These are phyloP conservation scores for Paguma larvata DNA, from an alignment of 2,797 vertebrate species.

Conservation along the genomic window DNA sequence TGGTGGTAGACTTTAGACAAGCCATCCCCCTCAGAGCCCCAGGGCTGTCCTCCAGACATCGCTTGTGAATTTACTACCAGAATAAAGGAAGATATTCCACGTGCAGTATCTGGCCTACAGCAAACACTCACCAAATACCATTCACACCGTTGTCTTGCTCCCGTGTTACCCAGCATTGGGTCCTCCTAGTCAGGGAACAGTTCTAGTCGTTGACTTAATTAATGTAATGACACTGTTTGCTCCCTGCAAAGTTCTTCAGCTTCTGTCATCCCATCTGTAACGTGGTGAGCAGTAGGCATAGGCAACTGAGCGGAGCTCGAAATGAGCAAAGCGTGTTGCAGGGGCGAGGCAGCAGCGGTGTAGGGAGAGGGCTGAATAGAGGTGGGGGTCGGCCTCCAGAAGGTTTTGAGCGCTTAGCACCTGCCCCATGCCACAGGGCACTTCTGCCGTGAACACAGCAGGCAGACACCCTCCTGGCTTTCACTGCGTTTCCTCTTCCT, in stretches of 20 bases:
- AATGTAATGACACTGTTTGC: slow-evolving; percentile 58
- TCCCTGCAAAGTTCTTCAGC: slow-evolving; percentile 61
- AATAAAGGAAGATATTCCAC: too few species aligned
- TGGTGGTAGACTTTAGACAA: neutral
- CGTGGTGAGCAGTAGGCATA: neutral
- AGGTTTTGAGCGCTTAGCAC: fast-evolving
- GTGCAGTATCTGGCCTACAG: too few species aligned
- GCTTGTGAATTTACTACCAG: too few species aligned
- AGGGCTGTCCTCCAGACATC: fast-evolving
- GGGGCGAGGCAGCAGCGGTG: neutral
- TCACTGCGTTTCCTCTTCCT: neutral
- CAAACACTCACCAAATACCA: neutral
- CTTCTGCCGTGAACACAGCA: neutral
- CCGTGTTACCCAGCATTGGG: neutral
- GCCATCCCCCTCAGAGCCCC: neutral
- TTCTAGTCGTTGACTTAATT: slow-evolving; percentile 64
- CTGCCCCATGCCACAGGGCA: neutral
- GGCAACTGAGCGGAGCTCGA: neutral
- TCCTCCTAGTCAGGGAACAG: neutral
- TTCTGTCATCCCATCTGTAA: slow-evolving; percentile 76
- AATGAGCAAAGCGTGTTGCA: neutral
- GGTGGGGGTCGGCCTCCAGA: neutral
- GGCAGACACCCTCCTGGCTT: neutral
- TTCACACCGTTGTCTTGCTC: neutral
- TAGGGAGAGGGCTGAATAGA: neutral